Base-by-base conservation (phyloP, 2,888 invertebrate genomes). In the Eremobia ochroleuca region DNA sequence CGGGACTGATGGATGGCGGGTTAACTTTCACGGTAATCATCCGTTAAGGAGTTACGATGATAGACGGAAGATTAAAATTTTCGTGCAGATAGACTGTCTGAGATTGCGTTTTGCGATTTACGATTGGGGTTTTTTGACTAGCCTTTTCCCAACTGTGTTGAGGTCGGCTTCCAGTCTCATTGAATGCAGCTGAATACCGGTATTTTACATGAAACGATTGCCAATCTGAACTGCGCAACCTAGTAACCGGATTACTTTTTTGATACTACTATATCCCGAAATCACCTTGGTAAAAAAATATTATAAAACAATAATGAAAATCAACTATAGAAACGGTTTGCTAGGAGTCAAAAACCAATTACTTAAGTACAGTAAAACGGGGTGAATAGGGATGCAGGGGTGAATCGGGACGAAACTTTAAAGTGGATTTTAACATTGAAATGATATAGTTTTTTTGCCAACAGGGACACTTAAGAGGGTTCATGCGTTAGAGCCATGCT, bases 11-110 rank as follows among this genome's bases (percentile, higher is more conserved):
- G 78, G 88, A 83, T 62, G 65, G 28, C 46, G n/a, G 58, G 77
- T 73, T 85, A 83, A 83, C 87, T 88, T 88, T 88, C 88, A 58
- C 73, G 15, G 76, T 88, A 88, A 88, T 87, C 79, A 87, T 64
- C 79, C 69, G 83, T 76, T 87, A 74, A 80, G 76, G 75, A 81
- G 65, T 73, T 73, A 73, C 72, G 88, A 55, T 85, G 87, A 88
- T 28, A 69, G 88, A 88, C 8, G 74, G 46, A 37, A 49, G 37
- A 46, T 79, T 69, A 70, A 77, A 77, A 76, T 43, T 59, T 67
- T 79, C 43, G 37, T 62, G 59, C 13, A 61, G 43, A 43, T 70
- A 49, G 1, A 67, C 21, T 58, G 52, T 25, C 52, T 52, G 46
- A 31, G n/a, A 13, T 62, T 61, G 31, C n/a, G n/a, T 49, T 62